Conservation (phyloP, 1,140 invertebrate species). For the Subanguina moxae region DNA sequence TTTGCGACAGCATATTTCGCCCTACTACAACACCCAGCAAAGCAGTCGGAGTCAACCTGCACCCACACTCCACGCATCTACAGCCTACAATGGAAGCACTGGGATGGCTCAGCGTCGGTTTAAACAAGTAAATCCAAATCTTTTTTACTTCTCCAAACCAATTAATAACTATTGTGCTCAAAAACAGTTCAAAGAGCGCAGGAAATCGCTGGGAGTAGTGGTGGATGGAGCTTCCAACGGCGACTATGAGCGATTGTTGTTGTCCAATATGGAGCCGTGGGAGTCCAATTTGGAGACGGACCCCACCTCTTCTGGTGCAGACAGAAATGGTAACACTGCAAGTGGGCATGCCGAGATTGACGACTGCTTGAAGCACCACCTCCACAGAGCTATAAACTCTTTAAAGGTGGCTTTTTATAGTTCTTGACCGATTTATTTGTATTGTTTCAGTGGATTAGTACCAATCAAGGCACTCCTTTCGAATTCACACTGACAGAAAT, state of each 20-base stretch:
- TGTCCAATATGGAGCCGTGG: background rate
- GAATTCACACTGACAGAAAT: conserved; percentile 43
- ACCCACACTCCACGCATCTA: background rate
- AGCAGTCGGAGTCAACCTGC: background rate
- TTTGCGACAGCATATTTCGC: conserved; percentile 43
- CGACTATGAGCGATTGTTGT: background rate
- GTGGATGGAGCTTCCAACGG: conserved; percentile 17
- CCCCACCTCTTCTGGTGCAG: background rate
- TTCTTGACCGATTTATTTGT: background rate
- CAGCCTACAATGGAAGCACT: background rate
- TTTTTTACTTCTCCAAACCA: background rate
- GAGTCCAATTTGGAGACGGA: background rate
- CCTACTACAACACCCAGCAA: conserved; percentile 27
- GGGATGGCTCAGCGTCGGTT: conserved; percentile 39
- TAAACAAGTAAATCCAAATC: conserved; percentile 13
- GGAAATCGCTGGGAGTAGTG: conserved; percentile 39
- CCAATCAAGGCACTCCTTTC: conserved; percentile 30
- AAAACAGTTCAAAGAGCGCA: conserved; percentile 41
- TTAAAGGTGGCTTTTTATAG: conserved; percentile 19
- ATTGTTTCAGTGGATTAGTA: conserved; percentile 31
- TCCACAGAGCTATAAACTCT: conserved; percentile 15
- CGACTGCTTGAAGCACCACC: conserved; percentile 39
- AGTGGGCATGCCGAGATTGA: conserved; percentile 43
- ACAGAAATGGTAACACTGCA: conserved; percentile 9
- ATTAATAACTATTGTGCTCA: background rate